Evolutionary conservation across 2,113 vertebrate genomes (phyloP).

Genomic region (Tricholaema leucomelas): DNA sequence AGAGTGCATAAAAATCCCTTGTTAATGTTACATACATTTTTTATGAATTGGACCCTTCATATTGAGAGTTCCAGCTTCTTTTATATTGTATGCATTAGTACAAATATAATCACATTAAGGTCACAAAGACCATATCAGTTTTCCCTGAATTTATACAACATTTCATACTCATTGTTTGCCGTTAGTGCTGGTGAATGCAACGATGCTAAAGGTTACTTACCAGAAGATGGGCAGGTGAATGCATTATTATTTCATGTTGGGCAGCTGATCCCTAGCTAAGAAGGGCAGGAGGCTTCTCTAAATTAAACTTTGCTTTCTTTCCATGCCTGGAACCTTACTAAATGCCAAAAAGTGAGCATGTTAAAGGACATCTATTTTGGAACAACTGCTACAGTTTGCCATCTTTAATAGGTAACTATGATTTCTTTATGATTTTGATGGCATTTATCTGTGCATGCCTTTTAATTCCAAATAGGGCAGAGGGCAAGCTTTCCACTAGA

Average conservation of each 20-base stretch:
- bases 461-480: background rate
- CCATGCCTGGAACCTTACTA: slow-evolving; percentile 64
- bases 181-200: slow-evolving; percentile 52
- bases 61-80: slow-evolving; percentile 57
- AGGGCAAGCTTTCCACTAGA: background rate
- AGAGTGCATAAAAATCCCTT: slow-evolving; percentile 37
- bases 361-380: slow-evolving; percentile 33
- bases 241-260: slow-evolving; percentile 78
- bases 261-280: slow-evolving; percentile 68
- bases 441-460: background rate
- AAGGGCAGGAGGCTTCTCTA: slow-evolving; percentile 63
- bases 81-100: slow-evolving; percentile 64
- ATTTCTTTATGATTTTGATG: background rate
- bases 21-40: slow-evolving; percentile 70
- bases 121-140: slow-evolving; percentile 59
- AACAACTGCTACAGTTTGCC: slow-evolving; percentile 3
- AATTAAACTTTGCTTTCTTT: slow-evolving; percentile 73
- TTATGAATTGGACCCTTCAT: slow-evolving; percentile 64
- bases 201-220: slow-evolving; percentile 70
- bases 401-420: background rate
- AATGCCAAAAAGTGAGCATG: slow-evolving; percentile 56
- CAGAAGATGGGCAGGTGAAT: slow-evolving; percentile 69
- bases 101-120: slow-evolving; percentile 74
- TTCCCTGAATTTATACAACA: slow-evolving; percentile 55
- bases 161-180: slow-evolving; percentile 50